Evolutionary conservation across 2,113 vertebrate genomes (phyloP).

Genomic region (Charina bottae): DNA sequence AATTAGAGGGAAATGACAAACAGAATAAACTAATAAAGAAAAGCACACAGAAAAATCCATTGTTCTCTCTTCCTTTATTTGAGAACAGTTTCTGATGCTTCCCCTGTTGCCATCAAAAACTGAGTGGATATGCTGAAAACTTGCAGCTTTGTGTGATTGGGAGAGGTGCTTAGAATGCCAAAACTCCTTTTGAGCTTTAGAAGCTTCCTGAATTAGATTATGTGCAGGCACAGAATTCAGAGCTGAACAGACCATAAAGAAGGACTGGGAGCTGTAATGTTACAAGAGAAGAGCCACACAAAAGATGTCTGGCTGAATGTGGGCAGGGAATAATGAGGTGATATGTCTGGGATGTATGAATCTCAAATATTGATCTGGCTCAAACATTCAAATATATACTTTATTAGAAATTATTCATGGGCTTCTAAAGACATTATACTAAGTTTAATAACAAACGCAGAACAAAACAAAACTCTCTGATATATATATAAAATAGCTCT

Average conservation of each 20-base stretch:
- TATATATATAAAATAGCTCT: background rate
- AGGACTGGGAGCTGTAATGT: background rate
- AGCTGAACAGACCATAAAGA: background rate
- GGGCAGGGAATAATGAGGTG: background rate
- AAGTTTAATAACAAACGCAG: background rate
- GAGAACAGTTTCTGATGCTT: background rate
- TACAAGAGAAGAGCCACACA: background rate
- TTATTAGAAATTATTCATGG: constrained; percentile 1
- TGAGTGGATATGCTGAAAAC: background rate
- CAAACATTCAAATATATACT: background rate
- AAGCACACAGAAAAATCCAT: background rate
- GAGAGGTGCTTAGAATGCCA: background rate
- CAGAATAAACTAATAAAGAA: background rate
- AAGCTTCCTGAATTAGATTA: background rate
- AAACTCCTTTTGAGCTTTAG: background rate
- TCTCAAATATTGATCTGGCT: background rate
- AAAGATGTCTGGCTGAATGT: background rate
- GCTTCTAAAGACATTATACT: background rate
- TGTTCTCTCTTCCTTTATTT: background rate
- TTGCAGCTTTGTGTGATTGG: background rate
- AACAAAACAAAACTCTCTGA: background rate
- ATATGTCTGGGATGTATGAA: background rate
- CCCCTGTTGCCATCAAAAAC: background rate
- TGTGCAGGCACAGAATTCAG: background rate
- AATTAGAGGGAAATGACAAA: background rate